Percentiles rank a stretch among this genome's conserved stretches.
Evolutionary conservation across 2,797 vertebrate species (phyloP).

Genomic region (Trichosurus vulpecula): DNA sequence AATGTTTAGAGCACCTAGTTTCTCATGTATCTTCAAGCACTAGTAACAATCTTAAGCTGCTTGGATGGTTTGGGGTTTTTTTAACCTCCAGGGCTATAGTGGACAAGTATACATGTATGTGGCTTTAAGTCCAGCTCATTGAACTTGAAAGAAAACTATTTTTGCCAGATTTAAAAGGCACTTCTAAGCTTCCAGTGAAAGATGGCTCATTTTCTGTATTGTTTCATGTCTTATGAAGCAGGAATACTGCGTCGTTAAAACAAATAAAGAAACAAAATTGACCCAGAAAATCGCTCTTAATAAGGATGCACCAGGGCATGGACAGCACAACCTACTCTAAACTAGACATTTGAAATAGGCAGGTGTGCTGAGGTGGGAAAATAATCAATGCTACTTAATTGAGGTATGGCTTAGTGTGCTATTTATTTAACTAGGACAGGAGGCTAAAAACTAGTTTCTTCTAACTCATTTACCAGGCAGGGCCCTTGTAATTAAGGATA

Average conservation of each 20-base stretch:
- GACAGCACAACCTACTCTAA: slow-evolving; percentile 22
- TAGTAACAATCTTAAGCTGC: neutral
- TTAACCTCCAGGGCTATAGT: neutral
- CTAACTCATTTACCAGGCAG: neutral
- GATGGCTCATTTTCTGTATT: neutral
- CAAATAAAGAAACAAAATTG: slow-evolving; percentile 10
- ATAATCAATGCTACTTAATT: neutral
- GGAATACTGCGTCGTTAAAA: neutral
- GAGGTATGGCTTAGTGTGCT: neutral
- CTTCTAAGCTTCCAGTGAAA: neutral
- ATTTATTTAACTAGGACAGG: neutral
- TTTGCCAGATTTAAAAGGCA: neutral
- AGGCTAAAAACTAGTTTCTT: neutral
- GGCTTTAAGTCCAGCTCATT: neutral
- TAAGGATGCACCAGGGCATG: slow-evolving; percentile 40
- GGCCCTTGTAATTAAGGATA: neutral
- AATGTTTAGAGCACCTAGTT: neutral
- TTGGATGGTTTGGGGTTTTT: neutral
- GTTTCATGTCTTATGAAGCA: neutral
- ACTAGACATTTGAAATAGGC: neutral
- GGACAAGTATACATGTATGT: neutral
- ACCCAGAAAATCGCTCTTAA: slow-evolving; percentile 25
- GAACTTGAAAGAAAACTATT: neutral
- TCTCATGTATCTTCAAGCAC: neutral
- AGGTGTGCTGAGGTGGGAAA: neutral